Percentiles rank a stretch among this genome's conserved stretches.
phyloP scores from a whole-genome alignment of 2,888 invertebrate genomes.

The Serrognathus titanus region DNA sequence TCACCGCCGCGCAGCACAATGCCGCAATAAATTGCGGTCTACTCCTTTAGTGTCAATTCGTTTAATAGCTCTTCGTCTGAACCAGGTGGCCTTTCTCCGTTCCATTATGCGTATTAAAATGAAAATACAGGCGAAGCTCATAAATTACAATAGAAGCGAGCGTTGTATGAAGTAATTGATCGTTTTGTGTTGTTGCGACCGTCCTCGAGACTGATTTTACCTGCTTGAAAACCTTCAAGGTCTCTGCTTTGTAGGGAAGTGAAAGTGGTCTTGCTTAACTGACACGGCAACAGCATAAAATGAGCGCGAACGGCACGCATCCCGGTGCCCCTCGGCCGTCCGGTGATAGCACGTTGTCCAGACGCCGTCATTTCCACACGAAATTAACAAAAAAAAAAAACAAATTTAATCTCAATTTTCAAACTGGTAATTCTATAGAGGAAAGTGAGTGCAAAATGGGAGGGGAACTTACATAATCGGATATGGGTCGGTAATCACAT shows the following conservation, averaged over 20 bases:
- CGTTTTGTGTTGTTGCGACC: constrained; percentile 47
- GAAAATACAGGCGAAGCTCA: constrained; percentile 32
- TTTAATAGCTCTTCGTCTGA: background rate
- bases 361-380: too few relatives aligned
- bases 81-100: constrained; percentile 14
- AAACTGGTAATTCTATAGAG: constrained; percentile 12
- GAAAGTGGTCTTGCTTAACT: constrained; percentile 51
- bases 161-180: constrained; percentile 44
- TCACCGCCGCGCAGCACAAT: too few relatives aligned
- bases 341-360: too few relatives aligned
- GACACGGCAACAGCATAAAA: constrained; percentile 31
- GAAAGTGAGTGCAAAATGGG: constrained; percentile 31
- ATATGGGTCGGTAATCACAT: constrained; percentile 41
- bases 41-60: too few relatives aligned
- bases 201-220: constrained; percentile 53
- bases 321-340: background rate
- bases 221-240: constrained; percentile 51
- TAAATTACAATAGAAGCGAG: constrained; percentile 43
- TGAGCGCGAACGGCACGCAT: background rate
- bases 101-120: constrained; percentile 15
- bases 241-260: constrained; percentile 52
- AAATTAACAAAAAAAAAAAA: too few relatives aligned
- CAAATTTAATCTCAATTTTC: too few relatives aligned
- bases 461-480: constrained; percentile 39
- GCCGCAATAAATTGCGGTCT: too few relatives aligned